Percentiles rank a stretch among this genome's conserved stretches.
phyloP scores from a whole-genome alignment of 2,113 vertebrate genomes.

The Gnathonemus echidnorhynchus region DNA sequence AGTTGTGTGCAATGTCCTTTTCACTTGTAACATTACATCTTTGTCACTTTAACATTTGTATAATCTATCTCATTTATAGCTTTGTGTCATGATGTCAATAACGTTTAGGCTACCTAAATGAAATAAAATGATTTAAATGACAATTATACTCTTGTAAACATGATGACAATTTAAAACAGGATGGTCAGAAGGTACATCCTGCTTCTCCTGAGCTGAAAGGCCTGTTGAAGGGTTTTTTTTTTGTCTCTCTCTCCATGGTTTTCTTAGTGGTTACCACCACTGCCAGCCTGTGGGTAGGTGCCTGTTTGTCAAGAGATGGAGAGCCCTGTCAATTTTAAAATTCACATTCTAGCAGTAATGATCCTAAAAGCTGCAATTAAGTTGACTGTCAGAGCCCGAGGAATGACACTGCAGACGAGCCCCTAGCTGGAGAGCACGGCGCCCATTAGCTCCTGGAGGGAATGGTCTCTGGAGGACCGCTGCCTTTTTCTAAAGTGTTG shows the following conservation, averaged over 20 bases:
- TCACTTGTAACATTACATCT: neutral
- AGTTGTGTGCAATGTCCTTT: neutral
- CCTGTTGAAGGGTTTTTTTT: constrained; percentile 8
- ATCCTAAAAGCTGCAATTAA: constrained; percentile 74
- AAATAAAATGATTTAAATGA: neutral
- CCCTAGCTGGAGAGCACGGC: constrained; percentile 30
- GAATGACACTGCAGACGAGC: constrained; percentile 53
- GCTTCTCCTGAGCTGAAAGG: neutral
- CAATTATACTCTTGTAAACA: neutral
- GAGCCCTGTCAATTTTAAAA: constrained; percentile 65
- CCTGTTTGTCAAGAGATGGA: constrained; percentile 60
- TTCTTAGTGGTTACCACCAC: constrained; percentile 44
- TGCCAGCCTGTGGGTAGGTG: constrained; percentile 50
- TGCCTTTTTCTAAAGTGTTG: constrained; percentile 17
- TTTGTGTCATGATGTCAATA: neutral
- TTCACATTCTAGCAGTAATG: constrained; percentile 70
- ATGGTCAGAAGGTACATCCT: neutral
- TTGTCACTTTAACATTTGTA: neutral
- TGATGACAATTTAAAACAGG: neutral
- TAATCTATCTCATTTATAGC: neutral
- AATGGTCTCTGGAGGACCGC: constrained; percentile 47
- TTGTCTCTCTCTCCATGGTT: neutral
- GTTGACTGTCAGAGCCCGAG: constrained; percentile 60
- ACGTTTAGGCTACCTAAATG: neutral
- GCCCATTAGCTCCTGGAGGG: constrained; percentile 59